Evolutionary conservation across 2,888 invertebrate species (phyloP).

Genomic region (Thymelicus acteon): DNA sequence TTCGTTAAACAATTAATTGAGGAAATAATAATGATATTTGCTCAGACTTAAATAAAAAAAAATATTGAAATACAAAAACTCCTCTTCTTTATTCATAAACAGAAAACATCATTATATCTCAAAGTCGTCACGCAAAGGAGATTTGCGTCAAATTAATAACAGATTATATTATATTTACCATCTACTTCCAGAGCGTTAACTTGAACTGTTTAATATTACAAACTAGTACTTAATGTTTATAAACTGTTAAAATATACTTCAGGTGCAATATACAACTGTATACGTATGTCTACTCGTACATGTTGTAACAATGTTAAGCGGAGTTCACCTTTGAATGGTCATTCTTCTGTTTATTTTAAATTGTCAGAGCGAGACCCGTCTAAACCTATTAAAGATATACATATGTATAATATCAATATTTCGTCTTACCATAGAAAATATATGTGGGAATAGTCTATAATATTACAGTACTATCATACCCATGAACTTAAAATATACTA

Average conservation of each 20-base stretch:
- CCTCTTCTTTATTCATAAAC: too few species aligned
- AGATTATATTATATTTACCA: too few species aligned
- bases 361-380: not conserved
- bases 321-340: slow-evolving; percentile 14
- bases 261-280: slow-evolving; percentile 52
- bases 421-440: not conserved
- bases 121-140: too few species aligned
- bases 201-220: not conserved
- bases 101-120: too few species aligned
- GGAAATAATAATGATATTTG: too few species aligned
- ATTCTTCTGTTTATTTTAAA: not conserved
- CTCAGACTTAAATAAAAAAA: too few species aligned
- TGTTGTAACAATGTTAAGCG: slow-evolving; percentile 24
- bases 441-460: not conserved
- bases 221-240: slow-evolving; percentile 18
- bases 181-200: too few species aligned
- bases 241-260: slow-evolving; percentile 37
- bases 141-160: too few species aligned
- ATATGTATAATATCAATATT: not conserved
- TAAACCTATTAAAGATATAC: not conserved
- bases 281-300: slow-evolving; percentile 5
- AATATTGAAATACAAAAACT: too few species aligned
- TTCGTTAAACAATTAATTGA: too few species aligned
- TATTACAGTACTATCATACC: not conserved
- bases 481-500: too few species aligned